phyloP scores from a whole-genome alignment of 1,140 invertebrate genomes.

The Augochlora pura region DNA sequence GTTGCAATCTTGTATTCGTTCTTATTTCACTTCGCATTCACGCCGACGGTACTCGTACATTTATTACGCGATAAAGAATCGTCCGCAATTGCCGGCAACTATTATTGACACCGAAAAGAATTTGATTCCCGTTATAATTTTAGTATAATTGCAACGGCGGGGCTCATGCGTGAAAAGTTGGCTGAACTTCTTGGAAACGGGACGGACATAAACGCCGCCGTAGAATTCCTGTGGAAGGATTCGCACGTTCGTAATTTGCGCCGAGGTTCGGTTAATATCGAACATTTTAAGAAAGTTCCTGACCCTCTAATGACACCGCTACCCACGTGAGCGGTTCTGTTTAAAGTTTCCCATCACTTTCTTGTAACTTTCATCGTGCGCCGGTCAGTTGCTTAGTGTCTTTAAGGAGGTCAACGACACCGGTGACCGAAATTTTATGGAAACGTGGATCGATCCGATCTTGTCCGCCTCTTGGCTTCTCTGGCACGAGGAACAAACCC shows the following conservation, averaged over 20 bases:
- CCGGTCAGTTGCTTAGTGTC: conserved; percentile 31
- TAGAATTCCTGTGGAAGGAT: background rate
- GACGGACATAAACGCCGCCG: background rate
- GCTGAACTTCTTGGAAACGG: background rate
- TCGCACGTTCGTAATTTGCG: conserved; percentile 20
- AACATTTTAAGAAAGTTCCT: conserved; percentile 31
- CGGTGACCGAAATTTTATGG: conserved; percentile 26
- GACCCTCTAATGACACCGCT: conserved; percentile 27
- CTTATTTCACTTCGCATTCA: too few species aligned
- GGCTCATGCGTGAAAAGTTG: background rate
- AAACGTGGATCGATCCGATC: background rate
- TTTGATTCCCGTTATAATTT: too few species aligned
- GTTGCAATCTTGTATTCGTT: too few species aligned
- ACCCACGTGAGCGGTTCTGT: conserved; percentile 18
- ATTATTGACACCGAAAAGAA: too few species aligned
- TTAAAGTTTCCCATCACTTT: conserved; percentile 42
- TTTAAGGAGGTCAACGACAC: conserved; percentile 25
- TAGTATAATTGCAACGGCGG: too few species aligned
- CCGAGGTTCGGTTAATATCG: conserved; percentile 11
- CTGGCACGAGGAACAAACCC: too few species aligned
- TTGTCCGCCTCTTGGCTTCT: background rate
- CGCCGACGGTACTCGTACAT: too few species aligned
- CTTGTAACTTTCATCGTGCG: conserved; percentile 33
- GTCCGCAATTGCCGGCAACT: too few species aligned
- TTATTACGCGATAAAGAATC: too few species aligned